These are phyloP conservation scores for Pseudachorutes palmiensis DNA, from an alignment of 1,140 invertebrate genomes.

Conservation along the genomic window DNA sequence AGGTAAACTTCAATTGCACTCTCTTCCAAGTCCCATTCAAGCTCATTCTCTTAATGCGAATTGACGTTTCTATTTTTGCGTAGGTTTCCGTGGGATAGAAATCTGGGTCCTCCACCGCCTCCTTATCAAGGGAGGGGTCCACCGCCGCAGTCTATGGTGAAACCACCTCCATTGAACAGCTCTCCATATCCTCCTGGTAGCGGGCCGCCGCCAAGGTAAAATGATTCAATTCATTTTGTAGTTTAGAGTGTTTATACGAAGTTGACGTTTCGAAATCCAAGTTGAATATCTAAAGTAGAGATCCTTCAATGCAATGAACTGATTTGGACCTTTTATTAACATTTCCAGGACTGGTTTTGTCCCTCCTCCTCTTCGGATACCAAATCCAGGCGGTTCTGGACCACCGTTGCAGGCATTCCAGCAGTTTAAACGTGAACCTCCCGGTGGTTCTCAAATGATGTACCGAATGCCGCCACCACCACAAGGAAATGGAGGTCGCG, in stretches of 20 bases:
- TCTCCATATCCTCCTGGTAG: slow-evolving; percentile 23
- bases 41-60: slow-evolving; percentile 16
- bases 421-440: slow-evolving; percentile 28
- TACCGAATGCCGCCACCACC: slow-evolving; percentile 27
- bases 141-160: slow-evolving; percentile 24
- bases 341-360: slow-evolving; percentile 22
- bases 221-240: no score
- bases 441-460: slow-evolving; percentile 18
- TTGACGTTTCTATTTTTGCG: background rate
- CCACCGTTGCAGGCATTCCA: slow-evolving; percentile 34
- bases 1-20: slow-evolving; percentile 22
- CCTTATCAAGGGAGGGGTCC: slow-evolving; percentile 11
- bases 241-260: no score
- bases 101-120: slow-evolving; percentile 5
- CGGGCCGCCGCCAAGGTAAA: slow-evolving; percentile 24
- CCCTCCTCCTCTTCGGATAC: slow-evolving; percentile 30
- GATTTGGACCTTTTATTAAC: background rate
- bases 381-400: slow-evolving; percentile 22
- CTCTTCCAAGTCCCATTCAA: slow-evolving; percentile 20
- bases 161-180: slow-evolving; percentile 32
- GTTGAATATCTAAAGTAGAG: no score
- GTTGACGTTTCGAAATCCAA: no score
- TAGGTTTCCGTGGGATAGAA: background rate
- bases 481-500: slow-evolving; percentile 4
- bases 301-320: no score